These are phyloP conservation scores for Halyomorpha halys DNA, from an alignment of 1,140 invertebrate species.

Conservation along the genomic window DNA sequence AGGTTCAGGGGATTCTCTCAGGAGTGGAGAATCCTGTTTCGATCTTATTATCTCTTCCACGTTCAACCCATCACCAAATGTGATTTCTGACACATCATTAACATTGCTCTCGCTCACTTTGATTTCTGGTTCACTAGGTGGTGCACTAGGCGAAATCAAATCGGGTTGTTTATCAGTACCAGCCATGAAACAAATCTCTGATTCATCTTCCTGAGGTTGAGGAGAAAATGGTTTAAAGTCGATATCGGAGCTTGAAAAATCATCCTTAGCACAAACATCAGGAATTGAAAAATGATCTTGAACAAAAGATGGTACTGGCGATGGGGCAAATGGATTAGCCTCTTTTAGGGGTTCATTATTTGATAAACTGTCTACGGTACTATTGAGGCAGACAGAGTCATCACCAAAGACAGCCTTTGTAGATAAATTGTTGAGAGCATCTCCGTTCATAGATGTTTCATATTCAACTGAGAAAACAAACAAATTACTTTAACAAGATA, in stretches of 20 bases:
- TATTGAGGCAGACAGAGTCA: constrained; percentile 3
- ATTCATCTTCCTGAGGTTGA: not conserved
- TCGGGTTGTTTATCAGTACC: not conserved
- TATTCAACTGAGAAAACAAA: constrained; percentile 16
- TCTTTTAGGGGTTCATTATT: constrained; percentile 3
- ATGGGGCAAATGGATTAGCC: constrained; percentile 5
- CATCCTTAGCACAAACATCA: not conserved
- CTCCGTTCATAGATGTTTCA: constrained; percentile 18
- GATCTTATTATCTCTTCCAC: not conserved
- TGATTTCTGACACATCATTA: not conserved
- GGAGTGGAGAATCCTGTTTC: not conserved
- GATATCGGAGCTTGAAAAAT: not conserved
- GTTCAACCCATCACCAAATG: not conserved
- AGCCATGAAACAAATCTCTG: not conserved
- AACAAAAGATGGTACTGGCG: not conserved
- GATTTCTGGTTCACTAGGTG: not conserved
- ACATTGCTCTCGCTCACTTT: not conserved
- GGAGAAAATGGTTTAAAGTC: not conserved
- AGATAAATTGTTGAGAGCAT: constrained; percentile 1
- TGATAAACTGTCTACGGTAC: not conserved
- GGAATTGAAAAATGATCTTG: constrained; percentile 8
- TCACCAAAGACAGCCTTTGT: constrained; percentile 22
- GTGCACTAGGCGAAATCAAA: not conserved
- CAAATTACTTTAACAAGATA: too few relatives aligned
- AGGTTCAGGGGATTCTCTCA: constrained; percentile 9